A percentile compares a stretch with the other conserved stretches of the same genome.
Evolutionary conservation across 2,113 vertebrate species (phyloP).

Genomic region (Pachyramphus minor): DNA sequence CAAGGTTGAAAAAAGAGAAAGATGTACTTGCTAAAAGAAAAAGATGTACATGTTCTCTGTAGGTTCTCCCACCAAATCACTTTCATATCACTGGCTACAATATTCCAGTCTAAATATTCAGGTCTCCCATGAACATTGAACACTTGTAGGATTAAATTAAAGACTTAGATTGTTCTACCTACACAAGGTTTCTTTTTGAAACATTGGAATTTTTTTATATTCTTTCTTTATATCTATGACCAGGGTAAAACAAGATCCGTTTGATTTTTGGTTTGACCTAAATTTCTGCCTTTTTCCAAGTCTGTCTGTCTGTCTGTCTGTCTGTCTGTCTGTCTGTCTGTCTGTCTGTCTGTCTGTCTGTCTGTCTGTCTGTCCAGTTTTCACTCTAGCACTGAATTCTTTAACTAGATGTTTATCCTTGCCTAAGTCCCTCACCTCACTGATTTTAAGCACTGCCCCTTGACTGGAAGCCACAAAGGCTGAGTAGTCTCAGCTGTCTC

Average conservation of each 20-base stretch:
- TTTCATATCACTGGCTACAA: background rate
- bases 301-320: too few relatives aligned
- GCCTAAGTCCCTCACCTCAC: background rate
- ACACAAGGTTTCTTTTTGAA: background rate
- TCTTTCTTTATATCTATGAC: background rate
- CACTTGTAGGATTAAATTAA: fast-evolving
- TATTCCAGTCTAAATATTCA: background rate
- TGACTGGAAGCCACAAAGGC: background rate
- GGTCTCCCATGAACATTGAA: fast-evolving
- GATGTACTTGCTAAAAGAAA: background rate
- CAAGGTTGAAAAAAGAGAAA: background rate
- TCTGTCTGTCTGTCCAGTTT: background rate
- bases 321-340: too few relatives aligned
- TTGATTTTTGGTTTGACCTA: fast-evolving
- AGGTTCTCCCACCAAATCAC: background rate
- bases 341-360: too few relatives aligned
- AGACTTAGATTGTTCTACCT: background rate
- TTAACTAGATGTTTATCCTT: fast-evolving
- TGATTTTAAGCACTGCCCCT: background rate
- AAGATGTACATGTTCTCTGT: fast-evolving
- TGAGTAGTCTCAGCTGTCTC: background rate
- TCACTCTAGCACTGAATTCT: fast-evolving
- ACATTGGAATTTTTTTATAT: background rate
- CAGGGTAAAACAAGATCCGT: fast-evolving
- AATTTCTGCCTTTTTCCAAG: background rate